Evolutionary conservation across 1,140 invertebrate species (phyloP).

Genomic region (Apocrypta bakeri): DNA sequence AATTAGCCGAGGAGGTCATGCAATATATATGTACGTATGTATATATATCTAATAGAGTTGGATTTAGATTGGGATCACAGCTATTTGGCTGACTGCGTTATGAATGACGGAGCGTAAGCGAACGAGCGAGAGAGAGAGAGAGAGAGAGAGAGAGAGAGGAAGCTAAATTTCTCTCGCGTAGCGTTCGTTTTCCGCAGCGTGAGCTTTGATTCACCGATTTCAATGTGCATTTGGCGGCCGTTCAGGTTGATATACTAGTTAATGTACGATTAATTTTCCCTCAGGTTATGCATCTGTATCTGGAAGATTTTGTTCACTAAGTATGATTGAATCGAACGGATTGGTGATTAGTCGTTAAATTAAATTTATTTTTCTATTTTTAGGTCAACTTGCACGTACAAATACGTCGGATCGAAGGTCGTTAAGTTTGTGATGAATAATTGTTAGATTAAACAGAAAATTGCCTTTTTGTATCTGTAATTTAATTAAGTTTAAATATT

Average conservation of each 20-base stretch:
- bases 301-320: not conserved
- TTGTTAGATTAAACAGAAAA: too few species aligned
- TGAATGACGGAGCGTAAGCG: not conserved
- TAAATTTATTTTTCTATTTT: too few species aligned
- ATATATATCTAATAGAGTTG: not conserved
- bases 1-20: slow-evolving; percentile 51
- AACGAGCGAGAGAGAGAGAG: not conserved
- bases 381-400: too few species aligned
- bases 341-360: too few species aligned
- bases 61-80: slow-evolving; percentile 4
- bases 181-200: not conserved
- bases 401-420: too few species aligned
- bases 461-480: too few species aligned
- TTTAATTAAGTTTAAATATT: too few species aligned
- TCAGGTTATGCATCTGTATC: not conserved
- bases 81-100: not conserved
- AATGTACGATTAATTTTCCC: too few species aligned
- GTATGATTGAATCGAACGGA: too few species aligned
- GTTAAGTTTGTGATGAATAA: too few species aligned
- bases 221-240: too few species aligned
- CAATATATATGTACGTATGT: not conserved
- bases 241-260: too few species aligned
- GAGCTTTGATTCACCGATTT: not conserved
- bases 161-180: not conserved
- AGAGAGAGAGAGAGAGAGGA: not conserved